Evolutionary conservation across 2,888 invertebrate genomes (phyloP).

Genomic region (Tricholauxania praeusta): DNA sequence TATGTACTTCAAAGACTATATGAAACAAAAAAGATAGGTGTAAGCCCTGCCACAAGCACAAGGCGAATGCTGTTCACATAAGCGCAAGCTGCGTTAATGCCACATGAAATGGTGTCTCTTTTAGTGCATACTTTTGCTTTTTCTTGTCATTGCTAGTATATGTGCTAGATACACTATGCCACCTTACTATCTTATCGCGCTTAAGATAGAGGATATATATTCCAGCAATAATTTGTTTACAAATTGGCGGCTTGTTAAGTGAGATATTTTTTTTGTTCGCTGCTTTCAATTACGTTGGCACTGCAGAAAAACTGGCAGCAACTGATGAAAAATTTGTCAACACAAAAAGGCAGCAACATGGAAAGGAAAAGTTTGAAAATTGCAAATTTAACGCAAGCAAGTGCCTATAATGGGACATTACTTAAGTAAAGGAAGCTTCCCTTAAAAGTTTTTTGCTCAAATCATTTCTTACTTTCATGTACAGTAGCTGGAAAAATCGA

Average conservation of each 20-base stretch:
- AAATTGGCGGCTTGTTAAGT: conserved; percentile 4
- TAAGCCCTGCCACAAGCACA: no score
- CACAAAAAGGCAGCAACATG: conserved; percentile 2
- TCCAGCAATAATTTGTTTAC: conserved; percentile 21
- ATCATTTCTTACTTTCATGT: not conserved
- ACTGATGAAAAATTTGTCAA: not conserved
- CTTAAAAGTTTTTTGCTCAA: not conserved
- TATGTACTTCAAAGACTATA: no score
- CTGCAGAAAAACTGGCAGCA: not conserved
- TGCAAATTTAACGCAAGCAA: not conserved
- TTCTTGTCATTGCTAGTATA: no score
- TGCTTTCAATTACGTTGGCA: not conserved
- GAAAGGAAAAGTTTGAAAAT: not conserved
- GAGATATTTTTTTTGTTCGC: not conserved
- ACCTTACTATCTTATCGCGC: no score
- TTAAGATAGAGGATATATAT: no score
- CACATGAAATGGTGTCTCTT: no score
- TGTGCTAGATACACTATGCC: no score
- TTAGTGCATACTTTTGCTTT: no score
- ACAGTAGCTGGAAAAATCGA: not conserved
- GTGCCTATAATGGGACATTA: not conserved
- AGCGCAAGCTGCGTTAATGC: no score
- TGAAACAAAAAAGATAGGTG: no score
- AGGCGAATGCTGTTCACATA: no score
- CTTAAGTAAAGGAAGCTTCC: conserved; percentile 12